Conservation (phyloP, 2,113 vertebrate genomes). For the Orycteropus afer region DNA sequence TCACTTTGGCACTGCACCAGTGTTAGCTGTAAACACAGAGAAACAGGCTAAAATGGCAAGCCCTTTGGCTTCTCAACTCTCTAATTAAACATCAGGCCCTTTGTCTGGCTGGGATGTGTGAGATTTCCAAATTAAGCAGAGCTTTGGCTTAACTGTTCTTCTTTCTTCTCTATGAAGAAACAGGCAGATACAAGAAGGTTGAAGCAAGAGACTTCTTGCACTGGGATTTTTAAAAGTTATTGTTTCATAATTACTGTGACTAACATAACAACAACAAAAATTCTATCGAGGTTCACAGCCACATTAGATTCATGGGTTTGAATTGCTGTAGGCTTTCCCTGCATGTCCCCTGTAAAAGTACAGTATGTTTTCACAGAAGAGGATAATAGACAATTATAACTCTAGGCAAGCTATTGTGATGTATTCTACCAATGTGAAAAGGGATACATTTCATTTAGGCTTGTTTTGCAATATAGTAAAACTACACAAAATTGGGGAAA, state of each 20-base stretch:
- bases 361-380: neutral
- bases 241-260: slow-evolving; percentile 49
- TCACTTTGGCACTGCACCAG: neutral
- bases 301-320: neutral
- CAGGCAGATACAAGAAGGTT: slow-evolving; percentile 52
- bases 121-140: slow-evolving; percentile 42
- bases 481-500: neutral
- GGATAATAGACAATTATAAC: neutral
- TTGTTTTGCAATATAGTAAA: slow-evolving; percentile 39
- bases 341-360: neutral
- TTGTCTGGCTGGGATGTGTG: neutral
- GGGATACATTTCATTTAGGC: neutral
- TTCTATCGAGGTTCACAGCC: neutral
- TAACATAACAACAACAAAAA: neutral
- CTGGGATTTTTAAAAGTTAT: slow-evolving; percentile 37
- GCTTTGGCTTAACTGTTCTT: neutral
- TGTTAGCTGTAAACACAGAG: neutral
- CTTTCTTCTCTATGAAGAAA: slow-evolving; percentile 57
- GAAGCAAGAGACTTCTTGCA: neutral
- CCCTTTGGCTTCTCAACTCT: neutral
- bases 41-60: neutral
- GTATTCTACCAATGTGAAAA: neutral
- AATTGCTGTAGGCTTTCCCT: neutral
- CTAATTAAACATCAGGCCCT: neutral
- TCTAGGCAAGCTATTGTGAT: neutral